A percentile compares a stretch with the other conserved stretches of the same genome.
Evolutionary conservation across 2,797 vertebrate genomes (phyloP).

Genomic region (Labroides dimidiatus): DNA sequence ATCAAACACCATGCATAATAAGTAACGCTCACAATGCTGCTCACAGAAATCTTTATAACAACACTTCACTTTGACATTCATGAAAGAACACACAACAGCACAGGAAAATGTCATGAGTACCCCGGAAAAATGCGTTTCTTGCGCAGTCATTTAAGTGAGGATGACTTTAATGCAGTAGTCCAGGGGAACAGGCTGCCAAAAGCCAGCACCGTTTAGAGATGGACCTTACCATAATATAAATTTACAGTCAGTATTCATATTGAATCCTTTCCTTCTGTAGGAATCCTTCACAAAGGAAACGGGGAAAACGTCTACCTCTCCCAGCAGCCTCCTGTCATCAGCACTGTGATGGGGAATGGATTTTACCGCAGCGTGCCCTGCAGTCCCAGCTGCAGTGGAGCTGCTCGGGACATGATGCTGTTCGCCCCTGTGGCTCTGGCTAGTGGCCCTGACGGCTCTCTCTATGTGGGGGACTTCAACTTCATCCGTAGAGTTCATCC

Average conservation of each 20-base stretch:
- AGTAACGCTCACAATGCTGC: too few relatives aligned
- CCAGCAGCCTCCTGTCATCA: constrained; percentile 94
- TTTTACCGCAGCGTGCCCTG: constrained; percentile 95
- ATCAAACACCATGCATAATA: too few relatives aligned
- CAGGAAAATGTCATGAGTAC: too few relatives aligned
- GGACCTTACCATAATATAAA: not conserved
- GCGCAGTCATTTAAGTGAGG: not conserved
- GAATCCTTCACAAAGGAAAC: constrained; percentile 97
- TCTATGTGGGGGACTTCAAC: constrained; percentile 98
- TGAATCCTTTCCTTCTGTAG: constrained; percentile 70
- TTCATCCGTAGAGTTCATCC: constrained; percentile 94
- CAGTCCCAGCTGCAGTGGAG: constrained; percentile 91
- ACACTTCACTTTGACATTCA: not conserved
- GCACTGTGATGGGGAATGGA: constrained; percentile 94
- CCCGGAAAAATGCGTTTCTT: not conserved
- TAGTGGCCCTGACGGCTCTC: constrained; percentile 93
- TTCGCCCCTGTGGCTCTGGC: constrained; percentile 95
- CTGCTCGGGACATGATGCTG: constrained; percentile 91
- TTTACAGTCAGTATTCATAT: too few relatives aligned
- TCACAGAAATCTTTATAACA: not conserved
- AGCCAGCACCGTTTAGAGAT: not conserved
- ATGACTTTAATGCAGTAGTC: not conserved
- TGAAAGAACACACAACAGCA: not conserved
- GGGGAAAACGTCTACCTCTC: constrained; percentile 97
- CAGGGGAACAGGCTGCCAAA: not conserved